Evolutionary conservation across 2,797 vertebrate species (phyloP), one percentile per base, ranked within the genome.

Genomic region (Malacoctenus gilli): DNA sequence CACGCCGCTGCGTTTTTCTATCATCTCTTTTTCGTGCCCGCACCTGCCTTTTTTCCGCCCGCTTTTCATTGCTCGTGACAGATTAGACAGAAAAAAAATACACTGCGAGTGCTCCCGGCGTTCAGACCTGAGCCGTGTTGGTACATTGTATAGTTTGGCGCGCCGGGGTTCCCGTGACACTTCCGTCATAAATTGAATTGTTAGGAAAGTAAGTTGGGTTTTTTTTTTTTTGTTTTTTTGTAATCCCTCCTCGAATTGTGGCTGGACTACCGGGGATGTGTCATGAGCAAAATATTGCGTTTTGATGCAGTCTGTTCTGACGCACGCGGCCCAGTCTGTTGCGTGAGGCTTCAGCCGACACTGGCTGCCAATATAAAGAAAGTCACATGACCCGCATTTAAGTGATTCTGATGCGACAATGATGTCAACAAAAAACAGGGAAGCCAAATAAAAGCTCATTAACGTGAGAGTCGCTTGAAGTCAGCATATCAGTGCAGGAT

Each of bases 1-100:
- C 40, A 47, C 48, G 39, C 43, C 48, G 39, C 34, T 40, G 16
- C 43, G 40, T 66, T 51, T 53, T 43, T 40, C 53, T 42, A 4
- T 40, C 49, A 59, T 59, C 30, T 19, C n/a, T n/a, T n/a, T 22
- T 64, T 12, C 40, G 1, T 23, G 20, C 13, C 47, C n/a, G 11
- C 35, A 44, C 13, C 16, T n/a, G n/a, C 57, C 5, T 18, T 25
- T 47, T 35, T 32, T 40, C 32, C 37, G 44, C 5, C 32, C 15
- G 23, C 25, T 28, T 37, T 41, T 16, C 37, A 8, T 48, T 34
- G 49, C 10, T 21, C 12, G 8, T 50, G 56, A 65, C 37, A 44
- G 20, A 46, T 41, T 39, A 55, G 51, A 57, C 25, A n/a, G 28
- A 31, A 21, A 41, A 28, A 31, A 21, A 41, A 28, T n/a, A 39